A percentile compares a stretch with the other conserved stretches of the same genome.
Evolutionary conservation across 2,797 vertebrate species (phyloP).

Genomic region (Macropodus opercularis): DNA sequence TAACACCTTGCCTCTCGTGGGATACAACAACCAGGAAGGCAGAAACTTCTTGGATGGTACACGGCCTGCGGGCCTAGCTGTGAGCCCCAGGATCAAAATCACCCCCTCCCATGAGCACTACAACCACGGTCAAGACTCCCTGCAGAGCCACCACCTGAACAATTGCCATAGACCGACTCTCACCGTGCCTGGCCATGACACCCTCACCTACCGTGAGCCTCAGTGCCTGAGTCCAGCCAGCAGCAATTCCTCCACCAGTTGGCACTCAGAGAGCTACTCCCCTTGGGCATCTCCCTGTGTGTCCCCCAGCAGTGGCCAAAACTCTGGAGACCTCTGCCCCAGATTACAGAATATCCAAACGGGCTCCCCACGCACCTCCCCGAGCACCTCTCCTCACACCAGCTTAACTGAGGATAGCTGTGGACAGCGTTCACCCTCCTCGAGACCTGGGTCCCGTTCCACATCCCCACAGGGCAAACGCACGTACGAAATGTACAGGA

Average conservation of each 20-base stretch:
- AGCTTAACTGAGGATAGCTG: conserved; percentile 90
- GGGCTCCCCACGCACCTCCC: conserved; percentile 96
- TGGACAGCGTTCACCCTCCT: conserved; percentile 89
- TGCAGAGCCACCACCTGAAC: conserved; percentile 88
- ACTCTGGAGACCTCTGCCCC: conserved; percentile 93
- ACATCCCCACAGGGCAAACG: conserved; percentile 95
- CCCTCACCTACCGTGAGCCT: conserved; percentile 89
- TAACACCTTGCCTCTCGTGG: conserved; percentile 83
- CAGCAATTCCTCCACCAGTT: conserved; percentile 98
- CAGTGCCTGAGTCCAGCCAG: conserved; percentile 98
- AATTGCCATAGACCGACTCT: conserved; percentile 91
- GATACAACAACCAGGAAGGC: conserved; percentile 88
- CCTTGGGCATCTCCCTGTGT: conserved; percentile 97
- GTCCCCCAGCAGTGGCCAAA: conserved; percentile 92
- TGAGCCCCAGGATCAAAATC: conserved; percentile 97
- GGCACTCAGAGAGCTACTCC: conserved; percentile 97
- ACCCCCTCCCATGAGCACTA: conserved; percentile 97
- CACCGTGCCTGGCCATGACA: conserved; percentile 93
- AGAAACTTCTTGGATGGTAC: conserved; percentile 85
- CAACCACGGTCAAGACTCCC: conserved; percentile 88
- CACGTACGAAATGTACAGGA: conserved; percentile 92
- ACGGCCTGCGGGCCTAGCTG: conserved; percentile 84
- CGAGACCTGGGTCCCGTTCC: conserved; percentile 91
- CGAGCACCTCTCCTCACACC: conserved; percentile 93
- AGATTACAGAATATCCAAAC: conserved; percentile 96